phyloP scores from a whole-genome alignment of 2,888 invertebrate species.

The Volucella bombylans region DNA sequence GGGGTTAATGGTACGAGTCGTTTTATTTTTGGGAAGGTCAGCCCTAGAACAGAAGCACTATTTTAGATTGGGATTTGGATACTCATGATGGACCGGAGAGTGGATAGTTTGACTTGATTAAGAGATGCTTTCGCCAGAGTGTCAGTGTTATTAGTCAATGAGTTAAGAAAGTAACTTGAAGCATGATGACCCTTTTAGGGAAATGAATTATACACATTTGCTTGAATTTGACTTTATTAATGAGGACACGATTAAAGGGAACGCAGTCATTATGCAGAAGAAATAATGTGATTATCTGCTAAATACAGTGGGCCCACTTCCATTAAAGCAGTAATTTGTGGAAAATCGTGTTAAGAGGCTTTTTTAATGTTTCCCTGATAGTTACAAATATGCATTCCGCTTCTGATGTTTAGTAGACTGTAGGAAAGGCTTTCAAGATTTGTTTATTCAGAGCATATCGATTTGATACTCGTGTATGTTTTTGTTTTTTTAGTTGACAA shows the following conservation, averaged over 20 bases:
- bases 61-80: conserved; percentile 6
- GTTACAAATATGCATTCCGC: too few species aligned
- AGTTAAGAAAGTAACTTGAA: conserved; percentile 61
- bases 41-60: conserved; percentile 42
- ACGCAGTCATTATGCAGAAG: conserved; percentile 7
- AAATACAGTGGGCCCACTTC: neutral
- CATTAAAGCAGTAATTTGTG: neutral
- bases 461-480: too few species aligned
- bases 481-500: too few species aligned
- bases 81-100: conserved; percentile 40
- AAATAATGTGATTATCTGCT: neutral
- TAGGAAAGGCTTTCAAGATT: too few species aligned
- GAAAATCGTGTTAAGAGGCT: neutral
- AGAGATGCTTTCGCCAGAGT: conserved; percentile 45
- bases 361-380: too few species aligned
- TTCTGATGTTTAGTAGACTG: too few species aligned
- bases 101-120: conserved; percentile 9
- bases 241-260: conserved; percentile 57
- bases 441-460: too few species aligned
- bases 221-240: conserved; percentile 35
- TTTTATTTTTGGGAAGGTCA: conserved; percentile 66
- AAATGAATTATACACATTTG: conserved; percentile 61
- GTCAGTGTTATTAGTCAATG: conserved; percentile 53
- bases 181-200: conserved; percentile 60
- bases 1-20: conserved; percentile 67